Base-by-base conservation (phyloP, 2,888 invertebrate species). In the Pardosa pseudoannulata region DNA sequence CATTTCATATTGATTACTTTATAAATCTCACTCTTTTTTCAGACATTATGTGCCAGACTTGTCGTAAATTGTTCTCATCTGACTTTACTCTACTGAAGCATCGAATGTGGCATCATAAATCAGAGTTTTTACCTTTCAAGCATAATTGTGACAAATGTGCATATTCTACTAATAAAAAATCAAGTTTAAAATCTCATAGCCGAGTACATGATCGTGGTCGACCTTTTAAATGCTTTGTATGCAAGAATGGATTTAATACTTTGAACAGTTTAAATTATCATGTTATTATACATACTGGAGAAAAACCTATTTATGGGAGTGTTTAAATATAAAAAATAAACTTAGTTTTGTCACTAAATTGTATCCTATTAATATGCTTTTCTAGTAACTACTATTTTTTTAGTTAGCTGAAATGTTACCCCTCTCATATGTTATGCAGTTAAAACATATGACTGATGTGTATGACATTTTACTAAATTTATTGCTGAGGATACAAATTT, bases 21-120 rank as follows among this genome's bases (percentile, higher is more conserved):
- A n/a, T n/a, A n/a, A n/a, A n/a, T 36, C 6, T 36, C 9, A 9
- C 5, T 36, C 36, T 68, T 68, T 31, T 73, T 81, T 29, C 74
- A 81, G 81, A 62, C 1, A 23, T 39, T 39, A 36, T n/a, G 11
- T 83, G 82, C 71, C 70, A 13, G 46, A 82, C 76, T 0, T 83
- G 83, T 39, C 27, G 27, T n/a, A 72, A 65, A 28, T 56, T 31
- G 65, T 83, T 83, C 27, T 28, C 83, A 11, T 46, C 83, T 6
- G 32, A 72, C 9, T 36, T 9, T 6, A 72, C 67, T 65, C 41
- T 83, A n/a, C 23, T 56, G 39, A 83, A 46, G 29, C 83, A 83
- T 16, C 39, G 78, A 9, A 78, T 78, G 36, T 83, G 76, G 76
- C 78, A 83, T 36, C 83, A 83, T 32, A 76, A 83, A 41, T 72